A percentile compares a stretch with the other conserved stretches of the same genome.
Evolutionary conservation across 2,113 vertebrate species (phyloP).

Genomic region (Pampusana beccarii): DNA sequence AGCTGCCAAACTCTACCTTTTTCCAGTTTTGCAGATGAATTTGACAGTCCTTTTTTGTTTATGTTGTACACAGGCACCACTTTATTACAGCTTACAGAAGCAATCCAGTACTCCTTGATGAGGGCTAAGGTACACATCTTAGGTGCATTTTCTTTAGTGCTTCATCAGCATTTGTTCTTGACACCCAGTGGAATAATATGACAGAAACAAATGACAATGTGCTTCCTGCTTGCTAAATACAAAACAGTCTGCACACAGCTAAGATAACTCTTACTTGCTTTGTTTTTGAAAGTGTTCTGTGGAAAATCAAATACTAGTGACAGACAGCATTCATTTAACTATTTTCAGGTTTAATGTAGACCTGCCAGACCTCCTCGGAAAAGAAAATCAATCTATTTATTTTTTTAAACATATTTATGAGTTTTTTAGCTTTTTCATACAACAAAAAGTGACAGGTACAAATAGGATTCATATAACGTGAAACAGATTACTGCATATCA

Average conservation of each 20-base stretch:
- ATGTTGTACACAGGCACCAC: background rate
- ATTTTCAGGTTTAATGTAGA: background rate
- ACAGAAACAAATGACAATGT: slow-evolving; percentile 20
- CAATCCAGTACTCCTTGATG: background rate
- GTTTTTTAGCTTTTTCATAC: background rate
- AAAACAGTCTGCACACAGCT: background rate
- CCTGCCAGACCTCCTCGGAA: background rate
- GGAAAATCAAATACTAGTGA: slow-evolving; percentile 11
- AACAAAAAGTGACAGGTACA: background rate
- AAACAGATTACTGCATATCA: background rate
- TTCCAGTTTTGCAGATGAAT: background rate
- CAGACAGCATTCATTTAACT: background rate
- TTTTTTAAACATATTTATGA: background rate
- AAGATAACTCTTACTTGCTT: background rate
- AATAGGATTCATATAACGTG: background rate
- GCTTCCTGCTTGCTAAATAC: slow-evolving; percentile 14
- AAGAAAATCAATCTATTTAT: background rate
- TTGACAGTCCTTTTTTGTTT: background rate
- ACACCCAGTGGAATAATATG: slow-evolving; percentile 16
- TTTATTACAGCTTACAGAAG: background rate
- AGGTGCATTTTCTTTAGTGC: background rate
- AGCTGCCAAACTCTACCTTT: background rate
- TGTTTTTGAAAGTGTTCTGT: background rate
- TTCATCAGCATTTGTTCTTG: background rate
- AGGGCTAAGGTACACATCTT: background rate